Evolutionary conservation across 2,888 invertebrate genomes (phyloP), one percentile per base, ranked within the genome.

Genomic region (Nemotelus nigrinus): DNA sequence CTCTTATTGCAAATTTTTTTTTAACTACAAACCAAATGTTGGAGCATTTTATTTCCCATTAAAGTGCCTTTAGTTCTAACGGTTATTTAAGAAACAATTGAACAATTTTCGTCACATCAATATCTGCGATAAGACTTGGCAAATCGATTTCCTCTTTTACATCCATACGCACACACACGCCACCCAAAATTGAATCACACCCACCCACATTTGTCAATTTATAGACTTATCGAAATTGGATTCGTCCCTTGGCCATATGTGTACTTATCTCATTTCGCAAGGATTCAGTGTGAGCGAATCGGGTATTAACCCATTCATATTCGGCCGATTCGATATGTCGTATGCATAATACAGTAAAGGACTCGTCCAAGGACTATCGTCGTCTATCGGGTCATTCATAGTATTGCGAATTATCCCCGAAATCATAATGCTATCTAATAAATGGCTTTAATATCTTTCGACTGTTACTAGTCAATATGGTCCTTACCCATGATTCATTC

Each of bases 201-300:
- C 60, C 74, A 74, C 55, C 60, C 74, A 60, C 74, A 60, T 45
- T 41, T 63, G 63, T 74, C 48, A 74, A 74, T 74, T 74, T 74
- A 74, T 74, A 48, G 60, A 74, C 74, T 74, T 74, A 60, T 60
- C 60, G 74, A 74, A 74, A 74, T 74, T 74, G 74, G 63, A 60
- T 74, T 41, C 63, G 63, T 47, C 74, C 74, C 63, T 74, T 45
- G 60, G 60, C 60, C 74, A 74, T 74, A 74, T 74, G 74, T 74
- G 63, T 63, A 60, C 74, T 60, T 74, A 74, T 63, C 74, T 60
- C 60, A 74, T 74, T 74, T 43, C 74, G 63, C 2, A 48, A 39
- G 74, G 74, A 55, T 55, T 70, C 39, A 48, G 60, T 63, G 63
- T 60, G 25, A 25, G 74, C 63, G 63, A 74, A 74, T 74, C 48